phyloP scores from a whole-genome alignment of 2,888 invertebrate species.

The Ischnura elegans region DNA sequence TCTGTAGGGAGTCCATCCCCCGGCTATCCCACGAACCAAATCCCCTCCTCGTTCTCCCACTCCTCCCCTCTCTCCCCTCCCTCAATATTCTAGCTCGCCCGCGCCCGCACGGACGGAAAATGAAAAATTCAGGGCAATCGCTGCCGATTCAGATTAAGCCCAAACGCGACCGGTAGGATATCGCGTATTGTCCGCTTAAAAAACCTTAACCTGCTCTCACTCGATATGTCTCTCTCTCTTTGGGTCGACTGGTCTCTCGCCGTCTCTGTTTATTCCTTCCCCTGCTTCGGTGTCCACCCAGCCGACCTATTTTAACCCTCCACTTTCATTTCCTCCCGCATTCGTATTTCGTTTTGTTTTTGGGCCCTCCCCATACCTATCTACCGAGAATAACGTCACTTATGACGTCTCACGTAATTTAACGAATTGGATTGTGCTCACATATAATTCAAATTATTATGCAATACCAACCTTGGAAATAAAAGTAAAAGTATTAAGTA shows the following conservation, averaged over 20 bases:
- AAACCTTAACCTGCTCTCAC: slow-evolving; percentile 14
- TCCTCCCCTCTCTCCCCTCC: neutral
- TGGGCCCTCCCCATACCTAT: neutral
- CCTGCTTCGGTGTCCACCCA: neutral
- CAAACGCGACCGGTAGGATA: slow-evolving; percentile 41
- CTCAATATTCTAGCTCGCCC: neutral
- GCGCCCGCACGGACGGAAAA: slow-evolving; percentile 34
- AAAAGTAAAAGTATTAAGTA: too few relatives aligned
- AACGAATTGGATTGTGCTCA: neutral
- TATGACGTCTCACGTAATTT: neutral
- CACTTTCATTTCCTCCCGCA: neutral
- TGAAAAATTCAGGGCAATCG: slow-evolving; percentile 67
- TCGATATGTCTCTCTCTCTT: neutral
- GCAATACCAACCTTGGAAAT: too few relatives aligned
- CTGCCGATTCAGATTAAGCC: slow-evolving; percentile 57
- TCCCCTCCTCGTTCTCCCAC: neutral
- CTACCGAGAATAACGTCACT: neutral
- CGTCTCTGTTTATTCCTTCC: neutral
- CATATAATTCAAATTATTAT: too few relatives aligned
- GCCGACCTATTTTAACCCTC: neutral
- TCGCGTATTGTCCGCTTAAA: slow-evolving; percentile 55
- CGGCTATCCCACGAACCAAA: neutral
- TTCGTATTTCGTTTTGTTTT: neutral
- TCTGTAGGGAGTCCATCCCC: neutral
- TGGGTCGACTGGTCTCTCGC: neutral